Conservation (phyloP, 2,797 vertebrate species). For the Eulemur coronatus region DNA sequence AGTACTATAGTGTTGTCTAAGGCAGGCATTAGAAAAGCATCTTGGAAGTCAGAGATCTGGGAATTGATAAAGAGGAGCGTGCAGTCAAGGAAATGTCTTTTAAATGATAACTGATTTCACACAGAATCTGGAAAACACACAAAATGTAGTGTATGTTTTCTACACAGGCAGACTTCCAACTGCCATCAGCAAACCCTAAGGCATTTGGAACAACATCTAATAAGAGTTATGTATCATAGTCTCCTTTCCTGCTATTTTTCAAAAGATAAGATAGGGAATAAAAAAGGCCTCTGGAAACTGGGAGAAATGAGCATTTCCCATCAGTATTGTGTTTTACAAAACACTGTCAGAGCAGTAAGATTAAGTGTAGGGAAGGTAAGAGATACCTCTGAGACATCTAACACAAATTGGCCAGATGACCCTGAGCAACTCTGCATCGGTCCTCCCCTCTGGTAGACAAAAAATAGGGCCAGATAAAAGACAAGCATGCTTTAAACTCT, state of each 20-base stretch:
- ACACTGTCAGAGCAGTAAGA: neutral
- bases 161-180: neutral
- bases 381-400: neutral
- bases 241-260: constrained; percentile 24
- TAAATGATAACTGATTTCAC: constrained; percentile 18
- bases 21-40: neutral
- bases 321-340: neutral
- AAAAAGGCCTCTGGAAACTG: neutral
- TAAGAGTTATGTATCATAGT: neutral
- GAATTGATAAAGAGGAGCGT: neutral
- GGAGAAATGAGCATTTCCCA: neutral
- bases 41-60: neutral
- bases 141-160: neutral
- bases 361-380: neutral
- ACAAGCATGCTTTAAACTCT: neutral
- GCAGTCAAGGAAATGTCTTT: neutral
- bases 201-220: constrained; percentile 10
- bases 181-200: neutral
- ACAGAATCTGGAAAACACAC: neutral
- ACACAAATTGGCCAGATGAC: neutral
- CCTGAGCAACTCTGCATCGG: neutral
- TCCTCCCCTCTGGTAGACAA: neutral
- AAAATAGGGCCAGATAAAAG: neutral
- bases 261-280: neutral
- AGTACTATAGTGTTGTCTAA: neutral